These are phyloP conservation scores for Diplazon laetatorius DNA, from an alignment of 2,888 invertebrate genomes.

Conservation along the genomic window DNA sequence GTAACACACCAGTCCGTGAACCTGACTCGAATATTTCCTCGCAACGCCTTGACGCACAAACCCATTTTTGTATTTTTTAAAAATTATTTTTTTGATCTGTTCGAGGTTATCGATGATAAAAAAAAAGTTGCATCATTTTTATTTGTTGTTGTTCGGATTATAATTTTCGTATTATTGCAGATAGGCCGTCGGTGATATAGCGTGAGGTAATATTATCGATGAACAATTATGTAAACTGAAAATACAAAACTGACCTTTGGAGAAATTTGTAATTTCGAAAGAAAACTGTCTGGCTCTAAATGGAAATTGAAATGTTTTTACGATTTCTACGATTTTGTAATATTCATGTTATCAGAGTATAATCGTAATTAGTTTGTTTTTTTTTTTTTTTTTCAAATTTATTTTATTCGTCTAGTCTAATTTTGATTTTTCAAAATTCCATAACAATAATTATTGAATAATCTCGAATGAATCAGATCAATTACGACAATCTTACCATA, in stretches of 20 bases:
- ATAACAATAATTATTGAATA: too few relatives aligned
- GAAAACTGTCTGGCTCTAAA: neutral
- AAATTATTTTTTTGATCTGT: neutral
- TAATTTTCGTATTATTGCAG: neutral
- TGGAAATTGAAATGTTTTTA: neutral
- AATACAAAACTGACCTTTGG: constrained; percentile 14
- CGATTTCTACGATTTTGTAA: neutral
- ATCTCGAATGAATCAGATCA: too few relatives aligned
- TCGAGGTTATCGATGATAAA: neutral
- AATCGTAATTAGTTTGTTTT: too few relatives aligned
- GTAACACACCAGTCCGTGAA: constrained; percentile 36
- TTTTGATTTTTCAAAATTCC: too few relatives aligned
- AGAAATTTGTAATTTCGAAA: neutral
- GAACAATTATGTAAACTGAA: neutral
- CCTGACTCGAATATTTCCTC: neutral
- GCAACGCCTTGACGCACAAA: neutral
- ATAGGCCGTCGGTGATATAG: too few relatives aligned
- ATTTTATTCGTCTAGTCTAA: too few relatives aligned
- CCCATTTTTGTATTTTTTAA: neutral
- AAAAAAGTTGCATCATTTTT: too few relatives aligned
- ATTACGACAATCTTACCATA: too few relatives aligned
- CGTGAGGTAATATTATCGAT: neutral
- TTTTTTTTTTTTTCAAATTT: too few relatives aligned
- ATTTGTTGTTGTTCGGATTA: too few relatives aligned
- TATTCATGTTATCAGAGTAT: too few relatives aligned